These are phyloP conservation scores for Varanus komodoensis DNA, from an alignment of 2,113 vertebrate genomes.

Conservation along the genomic window DNA sequence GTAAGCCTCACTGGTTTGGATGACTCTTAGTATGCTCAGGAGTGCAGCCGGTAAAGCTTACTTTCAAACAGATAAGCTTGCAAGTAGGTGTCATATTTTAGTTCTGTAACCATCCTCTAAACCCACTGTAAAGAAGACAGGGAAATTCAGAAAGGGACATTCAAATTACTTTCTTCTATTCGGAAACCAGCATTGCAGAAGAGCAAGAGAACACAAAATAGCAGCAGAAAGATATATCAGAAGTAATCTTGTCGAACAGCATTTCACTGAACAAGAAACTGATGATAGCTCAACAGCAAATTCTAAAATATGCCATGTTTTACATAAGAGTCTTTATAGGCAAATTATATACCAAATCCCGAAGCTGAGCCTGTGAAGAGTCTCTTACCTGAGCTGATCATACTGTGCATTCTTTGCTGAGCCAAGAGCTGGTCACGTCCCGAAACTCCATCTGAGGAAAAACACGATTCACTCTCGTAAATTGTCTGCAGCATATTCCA, in stretches of 20 bases:
- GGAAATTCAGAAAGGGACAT: constrained; percentile 27
- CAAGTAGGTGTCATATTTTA: background rate
- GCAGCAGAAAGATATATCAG: constrained; percentile 19
- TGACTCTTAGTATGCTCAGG: background rate
- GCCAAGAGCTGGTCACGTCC: constrained; percentile 88
- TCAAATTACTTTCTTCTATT: constrained; percentile 55
- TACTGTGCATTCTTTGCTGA: constrained; percentile 93
- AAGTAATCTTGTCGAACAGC: background rate
- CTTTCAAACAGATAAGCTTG: background rate
- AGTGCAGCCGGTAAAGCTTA: background rate
- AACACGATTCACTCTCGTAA: constrained; percentile 98
- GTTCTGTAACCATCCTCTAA: background rate
- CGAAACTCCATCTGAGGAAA: constrained; percentile 93
- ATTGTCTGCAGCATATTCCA: constrained; percentile 99
- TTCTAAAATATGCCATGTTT: background rate
- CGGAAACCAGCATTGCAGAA: constrained; percentile 57
- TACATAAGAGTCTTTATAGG: background rate
- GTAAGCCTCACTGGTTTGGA: constrained; percentile 37
- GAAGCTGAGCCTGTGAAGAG: constrained; percentile 43
- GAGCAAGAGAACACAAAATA: constrained; percentile 15
- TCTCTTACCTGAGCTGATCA: constrained; percentile 96
- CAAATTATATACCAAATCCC: background rate
- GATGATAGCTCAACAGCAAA: constrained; percentile 16
- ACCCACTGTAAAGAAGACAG: background rate
- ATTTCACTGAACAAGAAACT: constrained; percentile 42